A percentile compares a stretch with the other conserved stretches of the same genome.
phyloP scores from a whole-genome alignment of 2,113 vertebrate genomes.

The Alosa alosa region DNA sequence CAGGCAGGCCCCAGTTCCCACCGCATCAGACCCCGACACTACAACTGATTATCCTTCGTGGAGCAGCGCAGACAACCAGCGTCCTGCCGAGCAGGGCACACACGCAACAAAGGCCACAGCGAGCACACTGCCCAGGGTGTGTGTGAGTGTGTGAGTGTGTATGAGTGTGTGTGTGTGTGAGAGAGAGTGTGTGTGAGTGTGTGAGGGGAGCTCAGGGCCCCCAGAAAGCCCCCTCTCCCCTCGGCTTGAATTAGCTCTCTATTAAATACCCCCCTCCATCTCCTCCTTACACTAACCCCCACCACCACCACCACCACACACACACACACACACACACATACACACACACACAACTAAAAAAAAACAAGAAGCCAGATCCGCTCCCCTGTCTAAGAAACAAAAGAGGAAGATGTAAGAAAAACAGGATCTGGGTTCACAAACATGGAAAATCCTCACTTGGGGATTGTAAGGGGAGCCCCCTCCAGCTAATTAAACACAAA shows the following conservation, averaged over 20 bases:
- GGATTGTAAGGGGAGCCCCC: conserved; percentile 82
- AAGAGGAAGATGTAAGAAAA: conserved; percentile 86
- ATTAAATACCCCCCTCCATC: conserved; percentile 78
- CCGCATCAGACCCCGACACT: conserved; percentile 91
- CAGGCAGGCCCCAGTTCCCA: conserved; percentile 94
- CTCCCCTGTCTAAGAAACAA: conserved; percentile 86
- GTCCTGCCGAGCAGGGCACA: conserved; percentile 81
- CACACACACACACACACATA: conserved; percentile 64
- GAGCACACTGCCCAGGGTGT: conserved; percentile 75
- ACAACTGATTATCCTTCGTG: conserved; percentile 84
- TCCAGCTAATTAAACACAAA: conserved; percentile 87
- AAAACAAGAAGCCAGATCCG: conserved; percentile 83
- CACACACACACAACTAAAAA: conserved; percentile 66
- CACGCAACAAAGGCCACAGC: conserved; percentile 77
- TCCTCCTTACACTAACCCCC: conserved; percentile 55
- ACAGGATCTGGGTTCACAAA: conserved; percentile 91
- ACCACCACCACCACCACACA: conserved; percentile 61
- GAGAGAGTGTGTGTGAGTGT: background rate
- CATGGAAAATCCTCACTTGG: conserved; percentile 85
- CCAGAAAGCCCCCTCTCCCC: conserved; percentile 79
- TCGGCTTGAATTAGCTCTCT: conserved; percentile 88
- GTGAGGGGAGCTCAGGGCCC: conserved; percentile 68
- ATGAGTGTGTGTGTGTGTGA: background rate
- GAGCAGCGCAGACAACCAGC: conserved; percentile 78
- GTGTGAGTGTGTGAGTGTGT: too few species aligned